These are phyloP conservation scores for Drosophila anomalata DNA, from an alignment of 2,888 invertebrate species.

Conservation along the genomic window DNA sequence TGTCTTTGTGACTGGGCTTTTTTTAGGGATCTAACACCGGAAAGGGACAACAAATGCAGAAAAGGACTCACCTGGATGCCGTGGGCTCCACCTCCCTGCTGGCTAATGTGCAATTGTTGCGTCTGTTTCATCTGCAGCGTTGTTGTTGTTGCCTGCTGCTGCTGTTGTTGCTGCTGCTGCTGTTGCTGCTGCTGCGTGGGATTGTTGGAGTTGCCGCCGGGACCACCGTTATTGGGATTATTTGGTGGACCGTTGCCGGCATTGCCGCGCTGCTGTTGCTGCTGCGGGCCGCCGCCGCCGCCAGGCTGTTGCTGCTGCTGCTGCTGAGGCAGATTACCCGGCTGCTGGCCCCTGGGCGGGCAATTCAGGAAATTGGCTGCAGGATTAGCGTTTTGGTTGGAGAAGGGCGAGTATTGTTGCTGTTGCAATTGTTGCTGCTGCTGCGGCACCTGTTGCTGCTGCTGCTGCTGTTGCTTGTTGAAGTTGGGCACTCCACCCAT, in stretches of 20 bases:
- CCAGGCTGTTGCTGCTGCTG: constrained; percentile 54
- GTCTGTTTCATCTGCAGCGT: constrained; percentile 93
- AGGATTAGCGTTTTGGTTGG: constrained; percentile 83
- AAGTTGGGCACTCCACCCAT: constrained; percentile 80
- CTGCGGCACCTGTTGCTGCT: constrained; percentile 80
- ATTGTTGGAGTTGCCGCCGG: constrained; percentile 64
- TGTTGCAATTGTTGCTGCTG: constrained; percentile 60
- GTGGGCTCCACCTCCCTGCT: constrained; percentile 90
- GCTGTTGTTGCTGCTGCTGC: constrained; percentile 68
- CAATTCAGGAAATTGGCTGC: constrained; percentile 81
- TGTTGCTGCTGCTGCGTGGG: constrained; percentile 63
- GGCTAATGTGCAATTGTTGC: constrained; percentile 93
- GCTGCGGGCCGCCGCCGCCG: constrained; percentile 43
- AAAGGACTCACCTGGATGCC: constrained; percentile 90
- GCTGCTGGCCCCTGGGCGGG: constrained; percentile 75
- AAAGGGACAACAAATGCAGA: neutral
- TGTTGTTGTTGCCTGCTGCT: constrained; percentile 84
- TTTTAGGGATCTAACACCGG: neutral
- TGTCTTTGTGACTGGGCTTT: constrained; percentile 1
- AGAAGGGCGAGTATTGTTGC: constrained; percentile 87
- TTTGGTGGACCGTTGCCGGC: constrained; percentile 67
- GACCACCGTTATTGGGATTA: constrained; percentile 70
- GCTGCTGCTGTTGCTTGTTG: constrained; percentile 70
- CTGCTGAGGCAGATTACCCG: constrained; percentile 16
- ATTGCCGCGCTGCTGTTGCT: constrained; percentile 60